Evolutionary conservation across 2,113 vertebrate species (phyloP).

Genomic region (Seriola aureovittata): DNA sequence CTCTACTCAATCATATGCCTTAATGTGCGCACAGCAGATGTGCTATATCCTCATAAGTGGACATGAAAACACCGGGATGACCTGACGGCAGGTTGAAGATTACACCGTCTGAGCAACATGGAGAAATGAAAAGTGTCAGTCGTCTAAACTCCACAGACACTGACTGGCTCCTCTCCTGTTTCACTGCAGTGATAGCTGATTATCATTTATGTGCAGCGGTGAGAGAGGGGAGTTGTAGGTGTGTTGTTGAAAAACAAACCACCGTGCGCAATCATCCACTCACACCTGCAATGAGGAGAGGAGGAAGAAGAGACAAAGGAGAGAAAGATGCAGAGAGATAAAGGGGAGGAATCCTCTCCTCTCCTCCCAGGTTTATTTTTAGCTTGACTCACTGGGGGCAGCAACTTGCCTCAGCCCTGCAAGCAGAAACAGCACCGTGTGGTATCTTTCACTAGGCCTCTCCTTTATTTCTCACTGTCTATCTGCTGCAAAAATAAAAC

Average conservation of each 20-base stretch:
- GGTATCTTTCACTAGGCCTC: constrained; percentile 31
- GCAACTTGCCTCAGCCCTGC: constrained; percentile 64
- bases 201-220: not conserved
- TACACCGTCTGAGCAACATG: not conserved
- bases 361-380: constrained; percentile 79
- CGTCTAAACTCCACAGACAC: not conserved
- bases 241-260: not conserved
- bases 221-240: not conserved
- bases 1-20: not conserved
- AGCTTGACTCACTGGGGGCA: constrained; percentile 76
- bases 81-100: not conserved
- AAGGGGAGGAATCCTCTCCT: constrained; percentile 57
- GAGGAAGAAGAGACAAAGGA: constrained; percentile 35
- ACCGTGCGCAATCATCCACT: not conserved
- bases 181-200: not conserved
- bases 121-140: not conserved
- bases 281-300: constrained; percentile 26
- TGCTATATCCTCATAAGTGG: too few species aligned
- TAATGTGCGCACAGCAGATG: not conserved
- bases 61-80: not conserved
- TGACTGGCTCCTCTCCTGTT: not conserved
- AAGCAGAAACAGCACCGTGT: constrained; percentile 61
- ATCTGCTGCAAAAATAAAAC: constrained; percentile 11
- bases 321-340: constrained; percentile 46
- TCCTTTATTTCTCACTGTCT: not conserved